Evolutionary conservation across 2,113 vertebrate species (phyloP).

Genomic region (Microtus ochrogaster): DNA sequence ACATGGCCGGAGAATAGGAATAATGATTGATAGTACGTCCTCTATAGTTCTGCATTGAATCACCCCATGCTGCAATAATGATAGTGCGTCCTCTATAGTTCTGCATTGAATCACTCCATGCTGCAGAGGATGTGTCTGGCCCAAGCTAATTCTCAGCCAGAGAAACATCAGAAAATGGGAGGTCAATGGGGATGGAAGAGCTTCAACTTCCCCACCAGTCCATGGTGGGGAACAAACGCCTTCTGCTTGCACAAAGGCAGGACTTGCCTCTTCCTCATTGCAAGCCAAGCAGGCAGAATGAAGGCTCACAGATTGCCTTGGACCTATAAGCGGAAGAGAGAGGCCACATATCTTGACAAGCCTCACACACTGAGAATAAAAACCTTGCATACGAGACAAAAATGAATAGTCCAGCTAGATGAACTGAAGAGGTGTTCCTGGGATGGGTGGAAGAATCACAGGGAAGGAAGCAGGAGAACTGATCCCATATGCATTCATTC

Average conservation of each 20-base stretch:
- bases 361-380: not conserved
- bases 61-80: no score
- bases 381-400: not conserved
- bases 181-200: not conserved
- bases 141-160: constrained; percentile 8
- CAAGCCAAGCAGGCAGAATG: not conserved
- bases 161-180: not conserved
- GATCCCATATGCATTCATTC: not conserved
- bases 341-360: not conserved
- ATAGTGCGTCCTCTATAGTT: not conserved
- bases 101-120: not conserved
- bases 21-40: no score
- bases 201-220: not conserved
- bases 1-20: no score
- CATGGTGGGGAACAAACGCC: not conserved
- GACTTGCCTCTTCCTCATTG: not conserved
- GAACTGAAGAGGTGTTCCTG: not conserved
- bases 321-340: not conserved
- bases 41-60: no score
- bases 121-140: not conserved
- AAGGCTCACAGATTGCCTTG: not conserved
- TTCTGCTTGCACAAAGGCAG: not conserved
- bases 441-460: not conserved
- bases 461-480: not conserved
- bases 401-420: not conserved